Percentiles rank a stretch among this genome's conserved stretches.
Conservation (phyloP, 2,113 vertebrate species). For the Hipposideros armiger region DNA sequence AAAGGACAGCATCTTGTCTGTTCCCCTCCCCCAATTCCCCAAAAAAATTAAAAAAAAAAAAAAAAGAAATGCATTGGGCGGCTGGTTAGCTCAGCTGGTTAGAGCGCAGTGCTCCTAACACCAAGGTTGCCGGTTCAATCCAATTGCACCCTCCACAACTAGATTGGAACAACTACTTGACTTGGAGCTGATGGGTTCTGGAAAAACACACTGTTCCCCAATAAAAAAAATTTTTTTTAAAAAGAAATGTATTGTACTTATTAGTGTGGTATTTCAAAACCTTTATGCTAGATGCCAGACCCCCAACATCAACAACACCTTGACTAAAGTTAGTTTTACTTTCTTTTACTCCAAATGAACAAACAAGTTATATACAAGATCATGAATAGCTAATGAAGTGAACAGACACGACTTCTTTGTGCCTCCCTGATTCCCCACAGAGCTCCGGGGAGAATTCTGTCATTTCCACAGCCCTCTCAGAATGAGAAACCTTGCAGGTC, state of each 20-base stretch:
- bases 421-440: background rate
- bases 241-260: background rate
- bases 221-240: background rate
- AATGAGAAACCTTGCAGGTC: background rate
- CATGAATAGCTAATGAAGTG: background rate
- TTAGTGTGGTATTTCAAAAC: conserved; percentile 29
- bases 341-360: background rate
- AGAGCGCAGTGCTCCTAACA: no score
- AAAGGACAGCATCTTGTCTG: no score
- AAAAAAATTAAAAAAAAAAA: no score
- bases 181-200: no score
- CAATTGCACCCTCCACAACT: no score
- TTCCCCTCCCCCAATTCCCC: no score
- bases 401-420: background rate
- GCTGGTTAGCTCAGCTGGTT: no score
- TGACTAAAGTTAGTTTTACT: background rate
- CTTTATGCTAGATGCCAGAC: background rate
- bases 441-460: background rate
- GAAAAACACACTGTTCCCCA: no score
- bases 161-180: no score
- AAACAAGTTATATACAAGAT: background rate
- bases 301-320: background rate
- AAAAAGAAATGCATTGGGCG: no score
- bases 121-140: no score
- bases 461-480: background rate